Evolutionary conservation across 2,888 invertebrate species (phyloP).

Genomic region (Volucella inflata): DNA sequence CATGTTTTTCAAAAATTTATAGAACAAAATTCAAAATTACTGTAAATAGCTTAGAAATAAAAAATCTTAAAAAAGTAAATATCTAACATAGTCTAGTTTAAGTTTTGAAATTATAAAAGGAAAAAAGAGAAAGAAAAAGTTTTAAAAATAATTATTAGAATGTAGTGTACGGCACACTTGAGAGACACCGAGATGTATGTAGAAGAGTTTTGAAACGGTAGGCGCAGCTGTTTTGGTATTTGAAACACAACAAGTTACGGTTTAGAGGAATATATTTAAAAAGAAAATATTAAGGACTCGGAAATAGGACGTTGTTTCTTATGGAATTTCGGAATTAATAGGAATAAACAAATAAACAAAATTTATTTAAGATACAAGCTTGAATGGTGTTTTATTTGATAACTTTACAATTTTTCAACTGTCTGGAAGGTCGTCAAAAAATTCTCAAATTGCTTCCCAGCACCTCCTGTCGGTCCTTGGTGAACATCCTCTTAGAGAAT

Average conservation of each 20-base stretch:
- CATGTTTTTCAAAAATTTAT: conserved; percentile 25
- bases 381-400: conserved; percentile 11
- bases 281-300: not conserved
- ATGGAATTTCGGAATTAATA: conserved; percentile 68
- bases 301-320: conserved; percentile 56
- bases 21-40: conserved; percentile 10
- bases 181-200: conserved; percentile 34
- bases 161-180: conserved; percentile 69
- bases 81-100: conserved; percentile 21
- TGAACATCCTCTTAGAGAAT: too few species aligned
- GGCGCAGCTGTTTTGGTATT: conserved; percentile 27
- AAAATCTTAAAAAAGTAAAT: conserved; percentile 20
- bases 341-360: conserved; percentile 64
- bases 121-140: conserved; percentile 10
- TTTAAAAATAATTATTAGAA: conserved; percentile 34
- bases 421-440: too few species aligned
- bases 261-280: conserved; percentile 23
- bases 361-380: conserved; percentile 63
- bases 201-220: conserved; percentile 26
- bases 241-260: conserved; percentile 10
- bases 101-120: conserved; percentile 28
- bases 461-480: too few species aligned
- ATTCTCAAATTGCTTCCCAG: too few species aligned
- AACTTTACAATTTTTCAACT: too few species aligned
- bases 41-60: conserved; percentile 57